A percentile compares a stretch with the other conserved stretches of the same genome.
phyloP scores from a whole-genome alignment of 2,888 invertebrate genomes.

The Polyommatus iphigenia region DNA sequence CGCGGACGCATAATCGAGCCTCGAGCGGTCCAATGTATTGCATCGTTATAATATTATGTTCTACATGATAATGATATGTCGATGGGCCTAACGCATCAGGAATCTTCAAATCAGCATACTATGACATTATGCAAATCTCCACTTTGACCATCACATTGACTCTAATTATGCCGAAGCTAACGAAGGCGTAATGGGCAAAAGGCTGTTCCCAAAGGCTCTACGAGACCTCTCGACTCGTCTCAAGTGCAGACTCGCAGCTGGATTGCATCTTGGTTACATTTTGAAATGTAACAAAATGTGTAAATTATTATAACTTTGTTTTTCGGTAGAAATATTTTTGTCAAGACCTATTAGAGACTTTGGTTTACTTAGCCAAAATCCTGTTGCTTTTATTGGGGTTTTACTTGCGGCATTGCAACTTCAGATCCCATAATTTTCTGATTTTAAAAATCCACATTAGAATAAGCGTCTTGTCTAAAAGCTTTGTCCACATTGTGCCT shows the following conservation, averaged over 20 bases:
- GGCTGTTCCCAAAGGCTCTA: not conserved
- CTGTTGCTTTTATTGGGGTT: too few relatives aligned
- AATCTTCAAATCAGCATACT: not conserved
- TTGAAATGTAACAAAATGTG: not conserved
- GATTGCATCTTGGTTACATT: conserved; percentile 14
- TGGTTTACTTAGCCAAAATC: too few relatives aligned
- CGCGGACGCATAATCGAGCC: too few relatives aligned
- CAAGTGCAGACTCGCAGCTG: conserved; percentile 1
- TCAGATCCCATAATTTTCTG: too few relatives aligned
- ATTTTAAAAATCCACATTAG: too few relatives aligned
- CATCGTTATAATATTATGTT: too few relatives aligned
- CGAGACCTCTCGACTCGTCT: conserved; percentile 7
- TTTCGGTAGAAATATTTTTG: not conserved
- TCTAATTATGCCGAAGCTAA: conserved; percentile 6
- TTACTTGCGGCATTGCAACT: too few relatives aligned
- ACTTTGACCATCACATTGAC: not conserved
- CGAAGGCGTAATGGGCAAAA: conserved; percentile 6
- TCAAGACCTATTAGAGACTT: not conserved
- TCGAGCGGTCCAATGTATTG: too few relatives aligned
- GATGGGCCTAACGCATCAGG: not conserved
- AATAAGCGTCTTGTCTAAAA: too few relatives aligned
- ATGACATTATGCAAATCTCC: not conserved
- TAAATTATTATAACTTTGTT: not conserved
- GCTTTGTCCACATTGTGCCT: too few relatives aligned
- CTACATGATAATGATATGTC: not conserved